These are phyloP conservation scores for Idaea aversata DNA, from an alignment of 2,888 invertebrate genomes.

Conservation along the genomic window DNA sequence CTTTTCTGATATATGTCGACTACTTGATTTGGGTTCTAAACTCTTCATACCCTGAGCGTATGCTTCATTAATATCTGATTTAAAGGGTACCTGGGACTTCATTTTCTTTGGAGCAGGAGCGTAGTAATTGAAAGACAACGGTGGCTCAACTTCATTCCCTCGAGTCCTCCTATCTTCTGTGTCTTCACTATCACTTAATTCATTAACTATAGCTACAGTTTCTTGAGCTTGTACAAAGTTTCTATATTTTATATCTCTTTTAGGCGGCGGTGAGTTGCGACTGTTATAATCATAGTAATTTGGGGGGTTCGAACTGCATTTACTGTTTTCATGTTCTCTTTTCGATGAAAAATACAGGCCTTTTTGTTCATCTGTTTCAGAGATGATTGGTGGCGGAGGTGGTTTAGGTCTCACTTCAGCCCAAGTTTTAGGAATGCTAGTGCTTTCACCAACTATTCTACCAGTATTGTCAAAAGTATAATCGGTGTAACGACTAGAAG, in stretches of 20 bases:
- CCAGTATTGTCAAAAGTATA: slow-evolving; percentile 58
- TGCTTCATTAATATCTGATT: slow-evolving; percentile 66
- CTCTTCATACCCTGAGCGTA: slow-evolving; percentile 69
- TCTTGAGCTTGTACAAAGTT: slow-evolving; percentile 62
- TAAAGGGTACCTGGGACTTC: slow-evolving; percentile 58
- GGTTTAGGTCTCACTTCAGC: slow-evolving; percentile 56
- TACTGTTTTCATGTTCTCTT: slow-evolving; percentile 17
- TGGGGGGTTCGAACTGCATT: neutral
- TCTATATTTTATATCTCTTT: slow-evolving; percentile 52
- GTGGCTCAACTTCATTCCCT: slow-evolving; percentile 81
- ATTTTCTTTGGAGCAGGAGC: slow-evolving; percentile 67
- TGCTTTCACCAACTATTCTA: slow-evolving; percentile 35
- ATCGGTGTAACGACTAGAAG: slow-evolving; percentile 37
- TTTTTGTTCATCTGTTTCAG: slow-evolving; percentile 43
- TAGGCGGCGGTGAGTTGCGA: slow-evolving; percentile 36
- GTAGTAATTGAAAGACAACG: slow-evolving; percentile 83
- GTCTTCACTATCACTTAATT: slow-evolving; percentile 49
- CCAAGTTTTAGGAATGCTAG: slow-evolving; percentile 51
- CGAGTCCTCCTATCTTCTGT: slow-evolving; percentile 26
- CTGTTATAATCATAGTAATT: neutral
- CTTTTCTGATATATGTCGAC: slow-evolving; percentile 53
- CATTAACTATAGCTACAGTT: slow-evolving; percentile 57
- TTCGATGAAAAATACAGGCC: slow-evolving; percentile 60
- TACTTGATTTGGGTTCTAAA: slow-evolving; percentile 58
- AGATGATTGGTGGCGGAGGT: slow-evolving; percentile 50